Evolutionary conservation across 2,888 invertebrate species (phyloP).

Genomic region (Zygothrica quintamaculata): DNA sequence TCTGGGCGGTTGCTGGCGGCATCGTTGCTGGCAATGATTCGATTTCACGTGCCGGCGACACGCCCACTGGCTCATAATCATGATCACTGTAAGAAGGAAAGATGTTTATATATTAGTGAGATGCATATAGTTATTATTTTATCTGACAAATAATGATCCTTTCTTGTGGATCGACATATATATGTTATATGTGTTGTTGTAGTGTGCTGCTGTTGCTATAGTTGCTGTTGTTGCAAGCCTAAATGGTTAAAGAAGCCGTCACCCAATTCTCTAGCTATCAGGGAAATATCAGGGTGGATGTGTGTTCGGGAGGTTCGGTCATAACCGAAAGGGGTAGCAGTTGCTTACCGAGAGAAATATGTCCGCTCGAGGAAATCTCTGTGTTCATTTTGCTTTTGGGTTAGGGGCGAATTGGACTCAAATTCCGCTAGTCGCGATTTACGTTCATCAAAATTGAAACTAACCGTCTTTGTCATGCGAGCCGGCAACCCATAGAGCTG

Average conservation of each 20-base stretch:
- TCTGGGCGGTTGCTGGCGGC: constrained; percentile 34
- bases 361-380: constrained; percentile 82
- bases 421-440: constrained; percentile 82
- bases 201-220: constrained; percentile 24
- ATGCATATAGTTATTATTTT: constrained; percentile 20
- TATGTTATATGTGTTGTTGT: constrained; percentile 4
- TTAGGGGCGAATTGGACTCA: constrained; percentile 73
- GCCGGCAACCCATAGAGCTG: constrained; percentile 75
- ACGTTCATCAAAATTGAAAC: constrained; percentile 84
- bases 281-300: constrained; percentile 38
- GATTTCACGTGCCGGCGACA: constrained; percentile 84
- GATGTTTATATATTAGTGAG: constrained; percentile 2
- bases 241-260: constrained; percentile 65
- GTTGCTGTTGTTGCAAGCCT: constrained; percentile 58
- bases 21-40: constrained; percentile 60
- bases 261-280: constrained; percentile 43
- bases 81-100: constrained; percentile 91
- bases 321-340: constrained; percentile 50
- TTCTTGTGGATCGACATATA: constrained; percentile 3
- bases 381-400: constrained; percentile 77
- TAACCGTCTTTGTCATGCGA: constrained; percentile 84
- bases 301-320: constrained; percentile 45
- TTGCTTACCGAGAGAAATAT: constrained; percentile 84
- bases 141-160: constrained; percentile 22
- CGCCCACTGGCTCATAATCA: constrained; percentile 95